phyloP scores from a whole-genome alignment of 2,888 invertebrate species.

The Scaptomyza caliginosa region DNA sequence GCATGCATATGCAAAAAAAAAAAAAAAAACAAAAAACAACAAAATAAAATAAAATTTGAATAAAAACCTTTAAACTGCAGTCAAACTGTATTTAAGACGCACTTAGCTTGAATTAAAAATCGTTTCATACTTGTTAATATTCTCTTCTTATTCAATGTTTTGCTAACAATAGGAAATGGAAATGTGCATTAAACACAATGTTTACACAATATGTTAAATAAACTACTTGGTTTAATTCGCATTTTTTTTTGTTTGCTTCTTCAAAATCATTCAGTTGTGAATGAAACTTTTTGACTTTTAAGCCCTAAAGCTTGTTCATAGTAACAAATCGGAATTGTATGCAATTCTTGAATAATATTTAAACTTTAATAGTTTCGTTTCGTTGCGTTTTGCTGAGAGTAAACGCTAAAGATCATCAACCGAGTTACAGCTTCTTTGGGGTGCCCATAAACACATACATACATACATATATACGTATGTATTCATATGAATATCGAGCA shows the following conservation, averaged over 20 bases:
- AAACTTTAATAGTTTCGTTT: conserved; percentile 20
- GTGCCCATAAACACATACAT: conserved; percentile 26
- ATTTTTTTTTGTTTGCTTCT: not conserved
- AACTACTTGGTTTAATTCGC: not conserved
- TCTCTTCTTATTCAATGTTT: no score
- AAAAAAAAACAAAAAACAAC: no score
- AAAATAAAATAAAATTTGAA: no score
- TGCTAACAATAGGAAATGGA: no score
- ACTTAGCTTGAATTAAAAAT: not conserved
- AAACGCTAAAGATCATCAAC: conserved; percentile 59
- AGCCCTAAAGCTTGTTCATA: no score
- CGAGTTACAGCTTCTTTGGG: conserved; percentile 53
- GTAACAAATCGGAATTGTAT: no score
- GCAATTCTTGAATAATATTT: conserved; percentile 3
- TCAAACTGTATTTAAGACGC: conserved; percentile 8
- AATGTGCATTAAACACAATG: not conserved
- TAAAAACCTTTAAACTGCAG: conserved; percentile 50
- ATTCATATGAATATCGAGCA: conserved; percentile 27
- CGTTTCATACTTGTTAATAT: no score
- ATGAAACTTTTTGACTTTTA: no score
- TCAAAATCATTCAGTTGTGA: no score
- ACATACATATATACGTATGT: conserved; percentile 4
- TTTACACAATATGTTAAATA: not conserved
- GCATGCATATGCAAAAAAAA: no score
- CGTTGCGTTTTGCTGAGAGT: conserved; percentile 3